Conservation (phyloP, 2,113 vertebrate species). For the Barnardius zonarius region DNA sequence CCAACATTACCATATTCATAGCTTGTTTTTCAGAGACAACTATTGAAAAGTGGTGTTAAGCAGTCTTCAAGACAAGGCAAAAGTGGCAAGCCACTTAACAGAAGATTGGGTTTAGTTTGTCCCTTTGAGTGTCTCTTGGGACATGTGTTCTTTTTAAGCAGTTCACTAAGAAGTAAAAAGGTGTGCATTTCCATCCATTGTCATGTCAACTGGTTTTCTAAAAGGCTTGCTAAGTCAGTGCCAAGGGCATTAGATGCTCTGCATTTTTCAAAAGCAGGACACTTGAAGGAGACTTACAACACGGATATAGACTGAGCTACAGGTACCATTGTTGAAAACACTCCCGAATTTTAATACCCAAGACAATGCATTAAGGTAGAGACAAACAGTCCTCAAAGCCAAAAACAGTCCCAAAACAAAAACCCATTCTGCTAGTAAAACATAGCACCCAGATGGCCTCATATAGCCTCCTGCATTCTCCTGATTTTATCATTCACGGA, state of each 20-base stretch:
- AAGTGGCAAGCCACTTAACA: fast-evolving
- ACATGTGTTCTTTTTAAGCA: not conserved
- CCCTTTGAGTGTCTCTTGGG: not conserved
- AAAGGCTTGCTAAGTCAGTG: not conserved
- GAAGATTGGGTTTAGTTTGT: not conserved
- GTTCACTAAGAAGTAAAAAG: not conserved
- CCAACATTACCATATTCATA: not conserved
- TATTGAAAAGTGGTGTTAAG: not conserved
- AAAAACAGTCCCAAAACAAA: not conserved
- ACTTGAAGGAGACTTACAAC: not conserved
- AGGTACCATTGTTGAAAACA: not conserved
- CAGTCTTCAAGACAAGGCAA: not conserved
- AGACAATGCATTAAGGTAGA: not conserved
- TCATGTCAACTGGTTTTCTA: not conserved
- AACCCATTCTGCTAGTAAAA: not conserved
- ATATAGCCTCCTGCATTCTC: not conserved
- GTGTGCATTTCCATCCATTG: not conserved
- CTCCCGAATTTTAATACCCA: not conserved
- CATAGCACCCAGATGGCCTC: not conserved
- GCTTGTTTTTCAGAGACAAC: not conserved
- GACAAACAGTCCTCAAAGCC: not conserved
- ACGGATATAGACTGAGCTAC: not conserved
- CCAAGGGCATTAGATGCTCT: not conserved
- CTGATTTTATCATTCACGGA: conserved; percentile 12
- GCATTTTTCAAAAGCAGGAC: not conserved